Percentiles rank a stretch among this genome's conserved stretches.
These are phyloP conservation scores for Planococcus citri DNA, from an alignment of 1,140 invertebrate species.

Conservation along the genomic window DNA sequence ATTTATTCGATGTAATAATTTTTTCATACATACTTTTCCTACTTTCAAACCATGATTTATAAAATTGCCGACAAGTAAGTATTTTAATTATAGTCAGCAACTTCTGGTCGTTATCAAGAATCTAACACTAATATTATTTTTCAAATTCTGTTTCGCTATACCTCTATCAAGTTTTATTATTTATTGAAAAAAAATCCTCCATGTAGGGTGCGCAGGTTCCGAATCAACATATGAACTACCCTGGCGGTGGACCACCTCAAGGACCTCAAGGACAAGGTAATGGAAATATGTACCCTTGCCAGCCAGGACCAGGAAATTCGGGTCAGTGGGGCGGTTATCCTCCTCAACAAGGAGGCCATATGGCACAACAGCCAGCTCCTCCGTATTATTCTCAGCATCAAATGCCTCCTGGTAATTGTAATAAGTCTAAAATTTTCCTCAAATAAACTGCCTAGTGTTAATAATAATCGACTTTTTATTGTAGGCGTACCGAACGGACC, in stretches of 20 bases:
- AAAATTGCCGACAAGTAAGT: not conserved
- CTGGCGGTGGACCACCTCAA: slow-evolving; percentile 21
- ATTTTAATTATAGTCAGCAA: no score
- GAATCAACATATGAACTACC: slow-evolving; percentile 24
- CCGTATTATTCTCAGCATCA: slow-evolving; percentile 27
- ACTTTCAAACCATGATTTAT: not conserved
- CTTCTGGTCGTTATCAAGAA: no score
- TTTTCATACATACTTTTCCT: not conserved
- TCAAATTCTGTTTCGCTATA: no score
- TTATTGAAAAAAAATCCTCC: no score
- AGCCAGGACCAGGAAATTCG: slow-evolving; percentile 14
- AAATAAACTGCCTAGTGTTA: not conserved
- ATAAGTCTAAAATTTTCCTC: not conserved
- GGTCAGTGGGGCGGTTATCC: slow-evolving; percentile 23
- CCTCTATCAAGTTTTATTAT: no score
- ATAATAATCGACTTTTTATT: slow-evolving; percentile 29
- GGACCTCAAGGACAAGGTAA: slow-evolving; percentile 20
- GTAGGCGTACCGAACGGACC: slow-evolving; percentile 23
- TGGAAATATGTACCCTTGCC: slow-evolving; percentile 17
- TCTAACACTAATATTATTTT: no score
- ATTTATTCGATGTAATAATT: not conserved
- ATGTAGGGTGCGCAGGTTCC: slow-evolving; percentile 8
- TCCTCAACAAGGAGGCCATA: not conserved
- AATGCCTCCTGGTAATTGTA: slow-evolving; percentile 28
- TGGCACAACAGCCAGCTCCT: slow-evolving; percentile 14